A percentile compares a stretch with the other conserved stretches of the same genome.
Conservation (phyloP, 2,888 invertebrate genomes). For the Anarsia innoxiella region DNA sequence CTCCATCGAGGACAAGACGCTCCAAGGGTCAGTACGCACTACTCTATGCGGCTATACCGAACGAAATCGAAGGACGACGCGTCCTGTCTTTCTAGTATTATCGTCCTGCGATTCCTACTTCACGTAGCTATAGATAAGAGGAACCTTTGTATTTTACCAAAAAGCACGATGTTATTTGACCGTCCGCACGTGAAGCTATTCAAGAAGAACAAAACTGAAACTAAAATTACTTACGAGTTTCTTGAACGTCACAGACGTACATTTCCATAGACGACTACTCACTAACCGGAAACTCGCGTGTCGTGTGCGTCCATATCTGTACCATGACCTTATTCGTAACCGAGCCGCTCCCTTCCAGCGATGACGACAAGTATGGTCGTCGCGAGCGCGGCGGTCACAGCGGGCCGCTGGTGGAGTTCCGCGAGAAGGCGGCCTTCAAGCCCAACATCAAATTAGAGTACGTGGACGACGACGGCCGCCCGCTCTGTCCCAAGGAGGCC, state of each 20-base stretch:
- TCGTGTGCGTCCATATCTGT: neutral
- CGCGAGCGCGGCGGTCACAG: conserved; percentile 81
- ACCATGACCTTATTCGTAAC: neutral
- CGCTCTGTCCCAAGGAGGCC: conserved; percentile 96
- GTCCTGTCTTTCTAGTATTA: too few relatives aligned
- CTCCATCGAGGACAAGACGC: too few relatives aligned
- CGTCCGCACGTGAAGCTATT: neutral
- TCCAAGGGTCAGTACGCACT: too few relatives aligned
- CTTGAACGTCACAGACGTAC: too few relatives aligned
- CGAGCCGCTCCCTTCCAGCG: conserved; percentile 52
- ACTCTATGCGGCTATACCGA: too few relatives aligned
- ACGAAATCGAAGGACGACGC: too few relatives aligned
- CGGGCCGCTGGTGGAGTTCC: conserved; percentile 93
- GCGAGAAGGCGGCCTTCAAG: conserved; percentile 91
- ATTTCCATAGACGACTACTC: too few relatives aligned
- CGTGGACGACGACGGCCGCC: conserved; percentile 96
- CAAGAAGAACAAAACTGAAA: too few relatives aligned
- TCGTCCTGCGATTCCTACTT: too few relatives aligned
- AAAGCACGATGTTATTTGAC: neutral
- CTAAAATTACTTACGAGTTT: too few relatives aligned
- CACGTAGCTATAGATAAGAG: too few relatives aligned
- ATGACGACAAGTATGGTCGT: conserved; percentile 85
- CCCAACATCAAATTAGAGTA: conserved; percentile 97
- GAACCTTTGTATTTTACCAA: neutral
- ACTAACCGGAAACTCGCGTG: too few relatives aligned